Conservation (phyloP, 2,797 vertebrate genomes). For the Agapornis canus region DNA sequence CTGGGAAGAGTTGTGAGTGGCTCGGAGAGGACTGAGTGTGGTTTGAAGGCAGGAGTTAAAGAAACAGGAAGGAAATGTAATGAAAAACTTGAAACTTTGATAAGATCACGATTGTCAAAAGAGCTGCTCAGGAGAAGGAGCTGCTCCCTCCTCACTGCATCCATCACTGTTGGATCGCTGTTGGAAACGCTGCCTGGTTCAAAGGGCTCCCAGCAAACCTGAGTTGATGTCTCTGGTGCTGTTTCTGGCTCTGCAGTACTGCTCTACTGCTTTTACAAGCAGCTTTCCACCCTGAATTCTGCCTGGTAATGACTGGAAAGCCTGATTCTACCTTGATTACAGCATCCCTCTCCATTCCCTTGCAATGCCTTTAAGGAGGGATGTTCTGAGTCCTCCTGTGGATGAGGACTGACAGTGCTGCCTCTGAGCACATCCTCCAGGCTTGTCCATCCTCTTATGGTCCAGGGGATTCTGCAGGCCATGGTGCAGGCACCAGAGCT, state of each 20-base stretch:
- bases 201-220: slow-evolving; percentile 2
- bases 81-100: slow-evolving; percentile 57
- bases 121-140: slow-evolving; percentile 21
- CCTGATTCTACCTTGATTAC: background rate
- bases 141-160: background rate
- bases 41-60: slow-evolving; percentile 12
- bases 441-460: background rate
- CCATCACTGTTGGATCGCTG: slow-evolving; percentile 30
- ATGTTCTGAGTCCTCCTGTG: background rate
- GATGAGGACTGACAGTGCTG: background rate
- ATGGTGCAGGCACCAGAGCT: background rate
- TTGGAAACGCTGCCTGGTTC: slow-evolving; percentile 15
- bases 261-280: background rate
- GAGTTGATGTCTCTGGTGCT: background rate
- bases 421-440: background rate
- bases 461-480: background rate
- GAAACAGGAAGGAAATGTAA: background rate
- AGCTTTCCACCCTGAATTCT: background rate
- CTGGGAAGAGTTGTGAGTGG: background rate
- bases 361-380: rapidly evolving
- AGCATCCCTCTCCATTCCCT: background rate
- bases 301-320: background rate
- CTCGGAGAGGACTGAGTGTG: background rate
- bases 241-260: background rate
- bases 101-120: slow-evolving; percentile 64